Evolutionary conservation across 2,113 vertebrate species (phyloP).

Genomic region (Rousettus leschenaultii): DNA sequence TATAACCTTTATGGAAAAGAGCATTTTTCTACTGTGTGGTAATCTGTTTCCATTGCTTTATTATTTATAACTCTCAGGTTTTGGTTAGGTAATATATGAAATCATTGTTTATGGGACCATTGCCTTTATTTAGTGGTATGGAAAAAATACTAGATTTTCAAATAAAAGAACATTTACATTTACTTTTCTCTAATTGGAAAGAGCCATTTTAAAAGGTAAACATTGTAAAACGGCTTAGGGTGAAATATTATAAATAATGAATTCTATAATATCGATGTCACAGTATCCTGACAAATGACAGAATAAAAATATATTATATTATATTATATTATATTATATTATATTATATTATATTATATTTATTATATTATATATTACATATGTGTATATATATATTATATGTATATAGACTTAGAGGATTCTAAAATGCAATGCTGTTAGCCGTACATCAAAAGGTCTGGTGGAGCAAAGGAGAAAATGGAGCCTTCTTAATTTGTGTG

Average conservation of each 20-base stretch:
- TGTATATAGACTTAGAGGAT: not conserved
- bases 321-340: too few relatives aligned
- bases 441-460: not conserved
- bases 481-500: not conserved
- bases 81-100: slow-evolving; percentile 46
- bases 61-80: slow-evolving; percentile 63
- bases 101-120: slow-evolving; percentile 64
- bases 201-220: slow-evolving; percentile 42
- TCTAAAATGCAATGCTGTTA: not conserved
- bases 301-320: too few relatives aligned
- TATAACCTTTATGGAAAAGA: slow-evolving; percentile 64
- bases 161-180: not conserved
- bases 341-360: too few relatives aligned
- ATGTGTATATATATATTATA: too few relatives aligned
- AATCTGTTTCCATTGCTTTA: slow-evolving; percentile 77
- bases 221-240: slow-evolving; percentile 31
- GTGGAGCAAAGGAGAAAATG: not conserved
- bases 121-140: slow-evolving; percentile 51
- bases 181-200: not conserved
- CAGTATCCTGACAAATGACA: not conserved
- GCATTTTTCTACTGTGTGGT: slow-evolving; percentile 67
- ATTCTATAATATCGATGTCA: slow-evolving; percentile 48
- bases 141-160: not conserved
- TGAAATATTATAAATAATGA: slow-evolving; percentile 63
- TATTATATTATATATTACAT: too few relatives aligned